phyloP scores from a whole-genome alignment of 2,888 invertebrate genomes.

The Drosophila stalkeri region DNA sequence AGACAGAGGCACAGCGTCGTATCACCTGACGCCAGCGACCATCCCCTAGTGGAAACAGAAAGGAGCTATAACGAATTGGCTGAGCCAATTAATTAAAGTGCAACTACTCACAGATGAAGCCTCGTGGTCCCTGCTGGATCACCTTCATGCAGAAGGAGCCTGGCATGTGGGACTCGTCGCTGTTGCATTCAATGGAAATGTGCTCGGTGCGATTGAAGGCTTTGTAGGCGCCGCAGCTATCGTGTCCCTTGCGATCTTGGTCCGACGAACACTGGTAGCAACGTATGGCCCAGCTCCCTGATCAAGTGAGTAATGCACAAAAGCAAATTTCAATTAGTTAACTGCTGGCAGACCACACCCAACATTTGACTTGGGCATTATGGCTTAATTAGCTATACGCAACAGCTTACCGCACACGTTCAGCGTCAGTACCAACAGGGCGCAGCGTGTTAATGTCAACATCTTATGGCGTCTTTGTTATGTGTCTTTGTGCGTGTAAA shows the following conservation, averaged over 20 bases:
- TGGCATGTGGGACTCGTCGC: slow-evolving; percentile 96
- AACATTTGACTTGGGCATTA: slow-evolving; percentile 8
- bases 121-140: slow-evolving; percentile 96
- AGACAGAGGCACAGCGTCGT: slow-evolving; percentile 94
- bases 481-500: slow-evolving; percentile 10
- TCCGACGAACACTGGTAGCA: slow-evolving; percentile 98
- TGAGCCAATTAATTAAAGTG: no score
- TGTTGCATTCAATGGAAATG: slow-evolving; percentile 96
- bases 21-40: slow-evolving; percentile 97
- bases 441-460: slow-evolving; percentile 47
- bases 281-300: slow-evolving; percentile 88
- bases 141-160: slow-evolving; percentile 98
- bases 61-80: not conserved
- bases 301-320: slow-evolving; percentile 4
- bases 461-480: slow-evolving; percentile 30
- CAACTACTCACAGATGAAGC: slow-evolving; percentile 94
- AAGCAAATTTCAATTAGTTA: slow-evolving; percentile 33
- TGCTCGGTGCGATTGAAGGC: slow-evolving; percentile 93
- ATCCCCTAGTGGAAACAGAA: slow-evolving; percentile 89
- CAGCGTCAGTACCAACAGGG: slow-evolving; percentile 55
- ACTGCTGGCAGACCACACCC: slow-evolving; percentile 65
- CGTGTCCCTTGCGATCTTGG: slow-evolving; percentile 90
- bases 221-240: slow-evolving; percentile 95
- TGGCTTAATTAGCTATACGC: not conserved
- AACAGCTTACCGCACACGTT: slow-evolving; percentile 53